phyloP scores from a whole-genome alignment of 2,113 vertebrate genomes.

The Scophthalmus maximus region DNA sequence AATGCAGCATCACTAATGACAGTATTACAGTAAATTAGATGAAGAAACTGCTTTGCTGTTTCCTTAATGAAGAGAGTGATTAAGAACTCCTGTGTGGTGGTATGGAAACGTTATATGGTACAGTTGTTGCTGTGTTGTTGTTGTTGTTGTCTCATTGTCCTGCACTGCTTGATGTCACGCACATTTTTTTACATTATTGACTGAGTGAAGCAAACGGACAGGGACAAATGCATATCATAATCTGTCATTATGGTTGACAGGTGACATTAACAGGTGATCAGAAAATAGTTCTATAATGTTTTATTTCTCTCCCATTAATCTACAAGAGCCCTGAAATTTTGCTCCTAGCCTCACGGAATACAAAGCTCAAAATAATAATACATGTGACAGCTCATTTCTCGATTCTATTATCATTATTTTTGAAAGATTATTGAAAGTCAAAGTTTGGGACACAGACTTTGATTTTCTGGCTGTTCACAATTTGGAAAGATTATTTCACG shows the following conservation, averaged over 20 bases:
- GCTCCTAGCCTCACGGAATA: no score
- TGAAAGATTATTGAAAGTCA: no score
- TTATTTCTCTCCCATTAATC: background rate
- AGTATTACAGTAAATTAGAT: slow-evolving; percentile 15
- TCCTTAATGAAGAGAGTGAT: background rate
- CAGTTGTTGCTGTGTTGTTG: no score
- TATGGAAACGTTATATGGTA: background rate
- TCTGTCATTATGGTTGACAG: background rate
- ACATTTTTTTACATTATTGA: background rate
- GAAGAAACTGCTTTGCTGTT: background rate
- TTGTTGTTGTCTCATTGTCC: no score
- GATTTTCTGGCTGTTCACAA: background rate
- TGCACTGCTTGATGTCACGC: slow-evolving; percentile 1
- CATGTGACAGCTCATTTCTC: background rate
- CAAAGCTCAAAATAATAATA: no score
- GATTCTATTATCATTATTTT: background rate
- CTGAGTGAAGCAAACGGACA: background rate
- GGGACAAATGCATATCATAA: background rate
- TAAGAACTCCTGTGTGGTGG: slow-evolving; percentile 1
- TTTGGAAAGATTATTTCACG: background rate
- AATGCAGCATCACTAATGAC: slow-evolving; percentile 34
- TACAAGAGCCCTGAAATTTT: background rate
- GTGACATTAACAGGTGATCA: background rate
- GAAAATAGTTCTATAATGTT: background rate
- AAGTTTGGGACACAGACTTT: background rate